phyloP scores from a whole-genome alignment of 2,113 vertebrate genomes.

The Bolborhynchus lineola region DNA sequence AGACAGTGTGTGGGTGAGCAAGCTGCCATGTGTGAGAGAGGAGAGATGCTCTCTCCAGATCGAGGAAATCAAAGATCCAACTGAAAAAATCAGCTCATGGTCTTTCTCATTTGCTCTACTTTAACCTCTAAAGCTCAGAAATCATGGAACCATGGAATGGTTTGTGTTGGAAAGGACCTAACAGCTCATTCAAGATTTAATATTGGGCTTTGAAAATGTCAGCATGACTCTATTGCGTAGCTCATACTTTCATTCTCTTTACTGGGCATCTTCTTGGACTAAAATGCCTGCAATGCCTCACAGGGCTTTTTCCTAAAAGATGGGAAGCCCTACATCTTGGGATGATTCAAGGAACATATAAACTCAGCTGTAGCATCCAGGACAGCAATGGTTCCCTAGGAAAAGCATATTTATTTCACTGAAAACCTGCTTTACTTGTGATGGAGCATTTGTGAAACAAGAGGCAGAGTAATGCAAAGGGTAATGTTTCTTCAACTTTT shows the following conservation, averaged over 20 bases:
- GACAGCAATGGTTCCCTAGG: neutral
- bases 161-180: neutral
- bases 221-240: neutral
- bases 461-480: neutral
- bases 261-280: neutral
- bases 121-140: neutral
- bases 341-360: neutral
- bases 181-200: neutral
- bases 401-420: neutral
- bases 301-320: neutral
- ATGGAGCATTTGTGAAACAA: neutral
- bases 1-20: neutral
- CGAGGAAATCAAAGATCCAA: neutral
- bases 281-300: neutral
- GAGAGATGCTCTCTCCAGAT: neutral
- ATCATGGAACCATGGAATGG: neutral
- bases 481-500: neutral
- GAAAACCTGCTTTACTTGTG: neutral
- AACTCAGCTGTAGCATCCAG: neutral
- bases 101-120: neutral
- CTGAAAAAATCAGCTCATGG: neutral
- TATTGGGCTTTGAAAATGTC: neutral
- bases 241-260: neutral
- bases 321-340: rapidly evolving
- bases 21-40: neutral